A percentile compares a stretch with the other conserved stretches of the same genome.
Evolutionary conservation across 2,888 invertebrate genomes (phyloP).

Genomic region (Pseudanteris insignis): DNA sequence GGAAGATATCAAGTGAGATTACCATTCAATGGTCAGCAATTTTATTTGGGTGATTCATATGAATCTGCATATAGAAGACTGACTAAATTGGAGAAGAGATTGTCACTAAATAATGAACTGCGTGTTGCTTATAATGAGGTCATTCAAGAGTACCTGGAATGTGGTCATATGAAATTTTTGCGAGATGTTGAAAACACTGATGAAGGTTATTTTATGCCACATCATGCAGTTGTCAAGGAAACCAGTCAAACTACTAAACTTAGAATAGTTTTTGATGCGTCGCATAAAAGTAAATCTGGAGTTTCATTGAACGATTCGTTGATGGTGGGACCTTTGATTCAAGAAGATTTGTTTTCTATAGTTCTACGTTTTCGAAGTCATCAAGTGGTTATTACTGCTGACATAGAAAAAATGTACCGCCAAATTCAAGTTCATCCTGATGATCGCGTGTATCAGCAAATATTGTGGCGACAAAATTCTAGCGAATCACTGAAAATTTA

Average conservation of each 20-base stretch:
- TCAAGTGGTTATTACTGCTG: not conserved
- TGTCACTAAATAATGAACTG: not conserved
- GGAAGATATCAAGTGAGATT: constrained; percentile 11
- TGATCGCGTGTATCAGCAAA: not conserved
- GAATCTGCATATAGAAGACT: constrained; percentile 1
- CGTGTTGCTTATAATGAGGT: not conserved
- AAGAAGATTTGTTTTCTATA: not conserved
- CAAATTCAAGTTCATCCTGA: not conserved
- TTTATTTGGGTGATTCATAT: not conserved
- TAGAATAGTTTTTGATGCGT: constrained; percentile 8
- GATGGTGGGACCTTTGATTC: not conserved
- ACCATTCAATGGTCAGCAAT: constrained; percentile 5
- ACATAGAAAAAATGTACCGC: not conserved
- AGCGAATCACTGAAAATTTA: not conserved
- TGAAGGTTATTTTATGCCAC: constrained; percentile 1
- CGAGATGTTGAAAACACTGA: not conserved
- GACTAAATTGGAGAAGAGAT: constrained; percentile 1
- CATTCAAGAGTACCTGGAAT: not conserved
- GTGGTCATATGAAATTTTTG: constrained; percentile 4
- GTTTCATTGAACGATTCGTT: constrained; percentile 1
- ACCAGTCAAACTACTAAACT: constrained; percentile 8
- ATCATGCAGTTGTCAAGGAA: constrained; percentile 5
- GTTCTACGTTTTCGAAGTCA: not conserved
- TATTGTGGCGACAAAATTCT: not conserved
- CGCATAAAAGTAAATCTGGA: not conserved